phyloP scores from a whole-genome alignment of 2,797 vertebrate genomes.

The Nyctibius grandis region DNA sequence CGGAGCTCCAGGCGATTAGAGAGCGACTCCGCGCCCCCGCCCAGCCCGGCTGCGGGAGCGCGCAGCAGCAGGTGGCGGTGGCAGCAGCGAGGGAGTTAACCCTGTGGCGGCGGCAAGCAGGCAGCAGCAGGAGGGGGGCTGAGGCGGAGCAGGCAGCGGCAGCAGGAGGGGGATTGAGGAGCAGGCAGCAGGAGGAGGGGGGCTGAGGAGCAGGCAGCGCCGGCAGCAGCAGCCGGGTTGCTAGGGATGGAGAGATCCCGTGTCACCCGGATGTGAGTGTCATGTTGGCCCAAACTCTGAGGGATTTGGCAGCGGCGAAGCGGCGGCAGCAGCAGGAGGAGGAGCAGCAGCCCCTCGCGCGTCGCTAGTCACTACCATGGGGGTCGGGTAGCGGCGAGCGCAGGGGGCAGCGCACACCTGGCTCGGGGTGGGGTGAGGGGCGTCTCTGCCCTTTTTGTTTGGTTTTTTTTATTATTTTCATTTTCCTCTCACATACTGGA shows the following conservation, averaged over 20 bases:
- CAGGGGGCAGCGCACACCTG: constrained; percentile 40
- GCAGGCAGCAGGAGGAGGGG: constrained; percentile 12
- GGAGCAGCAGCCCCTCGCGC: constrained; percentile 49
- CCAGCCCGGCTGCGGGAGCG: neutral
- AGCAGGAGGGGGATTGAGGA: neutral
- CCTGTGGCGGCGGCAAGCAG: neutral
- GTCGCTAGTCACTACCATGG: constrained; percentile 57
- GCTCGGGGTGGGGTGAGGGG: constrained; percentile 18
- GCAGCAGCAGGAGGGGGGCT: neutral
- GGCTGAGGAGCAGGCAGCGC: neutral
- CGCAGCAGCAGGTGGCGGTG: constrained; percentile 27
- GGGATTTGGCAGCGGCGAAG: constrained; percentile 59
- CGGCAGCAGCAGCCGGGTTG: constrained; percentile 65
- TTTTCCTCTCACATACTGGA: constrained; percentile 18
- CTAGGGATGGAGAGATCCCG: constrained; percentile 71
- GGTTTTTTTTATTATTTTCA: neutral
- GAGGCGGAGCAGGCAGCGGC: neutral
- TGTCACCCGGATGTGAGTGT: constrained; percentile 89
- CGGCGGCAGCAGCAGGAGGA: constrained; percentile 41
- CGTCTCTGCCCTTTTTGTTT: neutral
- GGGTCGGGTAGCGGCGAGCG: constrained; percentile 61
- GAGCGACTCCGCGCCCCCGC: constrained; percentile 21
- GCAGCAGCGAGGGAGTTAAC: constrained; percentile 12
- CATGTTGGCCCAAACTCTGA: constrained; percentile 78
- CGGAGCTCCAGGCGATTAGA: neutral